A percentile compares a stretch with the other conserved stretches of the same genome.
phyloP scores from a whole-genome alignment of 2,888 invertebrate genomes.

The Metopia argyrocephala region DNA sequence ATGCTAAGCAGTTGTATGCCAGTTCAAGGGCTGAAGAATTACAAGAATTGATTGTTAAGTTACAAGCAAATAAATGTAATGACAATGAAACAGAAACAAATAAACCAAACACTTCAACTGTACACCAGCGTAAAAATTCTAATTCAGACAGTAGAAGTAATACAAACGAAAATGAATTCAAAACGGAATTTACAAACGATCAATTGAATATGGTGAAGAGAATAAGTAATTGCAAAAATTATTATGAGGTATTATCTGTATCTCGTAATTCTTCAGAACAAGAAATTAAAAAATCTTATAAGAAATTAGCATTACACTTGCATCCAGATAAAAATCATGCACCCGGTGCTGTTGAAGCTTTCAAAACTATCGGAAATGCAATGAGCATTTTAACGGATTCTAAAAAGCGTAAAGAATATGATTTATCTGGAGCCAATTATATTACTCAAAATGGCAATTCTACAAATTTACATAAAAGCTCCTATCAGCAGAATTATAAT shows the following conservation, averaged over 20 bases:
- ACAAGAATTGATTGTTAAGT: constrained; percentile 67
- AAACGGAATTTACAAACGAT: constrained; percentile 84
- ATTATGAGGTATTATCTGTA: constrained; percentile 87
- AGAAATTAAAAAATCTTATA: constrained; percentile 86
- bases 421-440: constrained; percentile 82
- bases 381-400: constrained; percentile 87
- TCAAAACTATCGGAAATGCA: constrained; percentile 90
- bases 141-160: constrained; percentile 52
- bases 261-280: constrained; percentile 83
- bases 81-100: not conserved
- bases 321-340: constrained; percentile 92
- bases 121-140: constrained; percentile 40
- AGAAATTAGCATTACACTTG: constrained; percentile 87
- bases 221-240: constrained; percentile 83
- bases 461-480: constrained; percentile 17
- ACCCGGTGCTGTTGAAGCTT: constrained; percentile 89
- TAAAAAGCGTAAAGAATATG: constrained; percentile 87
- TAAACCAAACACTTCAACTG: not conserved
- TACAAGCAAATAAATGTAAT: constrained; percentile 59
- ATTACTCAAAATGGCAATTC: constrained; percentile 45
- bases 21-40: constrained; percentile 82
- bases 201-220: constrained; percentile 86
- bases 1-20: constrained; percentile 84
- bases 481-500: constrained; percentile 36
- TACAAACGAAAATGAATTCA: constrained; percentile 36